A percentile compares a stretch with the other conserved stretches of the same genome.
phyloP scores from a whole-genome alignment of 2,888 invertebrate species.

The Eueremaeus valkanovi region DNA sequence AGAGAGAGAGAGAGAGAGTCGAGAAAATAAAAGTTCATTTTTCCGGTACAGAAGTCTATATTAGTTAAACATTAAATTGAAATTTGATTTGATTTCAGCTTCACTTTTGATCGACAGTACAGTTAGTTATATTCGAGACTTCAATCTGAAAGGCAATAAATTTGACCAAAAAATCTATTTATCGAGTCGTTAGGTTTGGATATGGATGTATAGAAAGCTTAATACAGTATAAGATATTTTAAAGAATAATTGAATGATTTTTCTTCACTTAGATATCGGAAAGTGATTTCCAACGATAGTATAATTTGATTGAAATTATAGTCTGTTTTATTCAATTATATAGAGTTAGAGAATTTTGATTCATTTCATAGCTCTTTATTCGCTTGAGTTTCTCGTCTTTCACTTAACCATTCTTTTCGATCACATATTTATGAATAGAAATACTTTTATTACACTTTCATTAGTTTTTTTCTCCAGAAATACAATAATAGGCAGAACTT shows the following conservation, averaged over 20 bases:
- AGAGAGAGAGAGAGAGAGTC: background rate
- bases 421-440: background rate
- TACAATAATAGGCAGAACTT: too few species aligned
- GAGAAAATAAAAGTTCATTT: slow-evolving; percentile 13
- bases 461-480: background rate
- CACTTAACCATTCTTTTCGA: too few species aligned
- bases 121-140: too few species aligned
- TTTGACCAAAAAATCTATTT: too few species aligned
- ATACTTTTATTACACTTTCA: background rate
- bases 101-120: background rate
- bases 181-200: background rate
- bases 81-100: background rate
- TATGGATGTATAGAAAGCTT: background rate
- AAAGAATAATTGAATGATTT: background rate
- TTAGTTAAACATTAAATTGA: slow-evolving; percentile 29
- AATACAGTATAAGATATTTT: background rate
- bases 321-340: background rate
- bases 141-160: too few species aligned
- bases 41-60: background rate
- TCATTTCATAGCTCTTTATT: background rate
- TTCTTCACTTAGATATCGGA: background rate
- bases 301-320: background rate
- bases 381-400: too few species aligned
- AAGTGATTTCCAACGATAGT: background rate
- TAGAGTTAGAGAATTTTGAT: background rate